Percentiles rank a stretch among this genome's conserved stretches.
Evolutionary conservation across 2,888 invertebrate genomes (phyloP).

Genomic region (Machimus rusticus): DNA sequence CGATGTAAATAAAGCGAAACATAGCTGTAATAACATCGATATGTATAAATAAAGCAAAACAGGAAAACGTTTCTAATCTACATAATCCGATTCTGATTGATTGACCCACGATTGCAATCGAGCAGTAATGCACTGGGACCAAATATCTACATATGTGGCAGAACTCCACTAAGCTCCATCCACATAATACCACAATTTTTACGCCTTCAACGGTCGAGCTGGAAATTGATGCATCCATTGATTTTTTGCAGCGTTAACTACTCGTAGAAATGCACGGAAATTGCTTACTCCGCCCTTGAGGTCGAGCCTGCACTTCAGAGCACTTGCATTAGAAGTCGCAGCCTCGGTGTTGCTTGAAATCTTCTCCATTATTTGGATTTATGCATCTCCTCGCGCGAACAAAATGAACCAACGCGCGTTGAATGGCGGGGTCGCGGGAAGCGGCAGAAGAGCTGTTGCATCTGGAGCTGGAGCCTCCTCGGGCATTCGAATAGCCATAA

Average conservation of each 20-base stretch:
- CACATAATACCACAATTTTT: not conserved
- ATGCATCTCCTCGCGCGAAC: not conserved
- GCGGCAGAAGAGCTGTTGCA: not conserved
- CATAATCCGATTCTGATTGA: not conserved
- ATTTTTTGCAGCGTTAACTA: not conserved
- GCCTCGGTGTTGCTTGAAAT: not conserved
- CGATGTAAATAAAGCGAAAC: too few relatives aligned
- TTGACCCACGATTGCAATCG: not conserved
- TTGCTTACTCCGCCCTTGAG: not conserved
- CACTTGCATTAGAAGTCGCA: not conserved
- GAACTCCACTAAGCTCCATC: not conserved
- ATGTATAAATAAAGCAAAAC: not conserved
- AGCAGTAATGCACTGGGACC: not conserved
- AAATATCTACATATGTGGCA: not conserved
- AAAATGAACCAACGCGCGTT: not conserved
- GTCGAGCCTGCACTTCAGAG: not conserved
- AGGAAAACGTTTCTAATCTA: not conserved
- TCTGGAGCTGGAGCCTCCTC: not conserved
- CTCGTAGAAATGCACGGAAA: not conserved
- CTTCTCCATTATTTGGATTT: not conserved
- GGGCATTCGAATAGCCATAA: not conserved
- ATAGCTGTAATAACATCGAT: too few relatives aligned
- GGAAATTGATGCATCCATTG: not conserved
- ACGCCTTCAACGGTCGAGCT: not conserved
- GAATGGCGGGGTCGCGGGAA: not conserved